A percentile compares a stretch with the other conserved stretches of the same genome.
phyloP scores from a whole-genome alignment of 2,113 vertebrate genomes.

The Rana temporaria region DNA sequence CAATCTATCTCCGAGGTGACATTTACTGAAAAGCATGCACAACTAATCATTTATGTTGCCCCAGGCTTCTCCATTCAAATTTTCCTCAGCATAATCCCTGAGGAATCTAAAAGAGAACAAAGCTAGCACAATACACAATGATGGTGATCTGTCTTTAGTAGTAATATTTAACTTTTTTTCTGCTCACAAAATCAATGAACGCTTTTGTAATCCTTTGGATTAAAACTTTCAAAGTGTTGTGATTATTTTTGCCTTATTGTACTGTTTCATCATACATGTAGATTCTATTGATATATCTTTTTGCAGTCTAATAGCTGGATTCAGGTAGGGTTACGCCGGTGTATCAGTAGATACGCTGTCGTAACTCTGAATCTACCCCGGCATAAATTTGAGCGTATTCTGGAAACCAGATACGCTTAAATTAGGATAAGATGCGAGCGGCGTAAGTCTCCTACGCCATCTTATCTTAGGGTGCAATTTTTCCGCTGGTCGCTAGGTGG shows the following conservation, averaged over 20 bases:
- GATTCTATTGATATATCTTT: no score
- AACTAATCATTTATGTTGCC: conserved; percentile 16
- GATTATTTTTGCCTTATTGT: background rate
- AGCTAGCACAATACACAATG: background rate
- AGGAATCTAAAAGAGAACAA: background rate
- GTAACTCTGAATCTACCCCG: no score
- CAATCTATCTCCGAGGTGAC: conserved; percentile 1
- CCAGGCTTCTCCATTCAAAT: conserved; percentile 5
- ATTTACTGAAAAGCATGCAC: background rate
- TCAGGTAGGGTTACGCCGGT: no score
- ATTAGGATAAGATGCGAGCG: no score
- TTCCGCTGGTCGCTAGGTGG: no score
- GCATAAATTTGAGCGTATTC: no score
- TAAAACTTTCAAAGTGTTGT: background rate
- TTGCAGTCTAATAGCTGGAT: no score
- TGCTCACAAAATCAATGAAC: background rate
- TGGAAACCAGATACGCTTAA: no score
- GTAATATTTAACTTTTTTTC: background rate
- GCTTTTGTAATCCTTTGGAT: background rate
- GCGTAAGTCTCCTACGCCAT: no score
- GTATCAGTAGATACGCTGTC: no score
- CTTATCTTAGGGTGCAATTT: no score
- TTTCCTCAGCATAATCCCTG: conserved; percentile 1
- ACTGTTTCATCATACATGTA: no score
- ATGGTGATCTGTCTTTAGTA: background rate